These are phyloP conservation scores for Anolis carolinensis DNA, from an alignment of 2,113 vertebrate genomes.

Conservation along the genomic window DNA sequence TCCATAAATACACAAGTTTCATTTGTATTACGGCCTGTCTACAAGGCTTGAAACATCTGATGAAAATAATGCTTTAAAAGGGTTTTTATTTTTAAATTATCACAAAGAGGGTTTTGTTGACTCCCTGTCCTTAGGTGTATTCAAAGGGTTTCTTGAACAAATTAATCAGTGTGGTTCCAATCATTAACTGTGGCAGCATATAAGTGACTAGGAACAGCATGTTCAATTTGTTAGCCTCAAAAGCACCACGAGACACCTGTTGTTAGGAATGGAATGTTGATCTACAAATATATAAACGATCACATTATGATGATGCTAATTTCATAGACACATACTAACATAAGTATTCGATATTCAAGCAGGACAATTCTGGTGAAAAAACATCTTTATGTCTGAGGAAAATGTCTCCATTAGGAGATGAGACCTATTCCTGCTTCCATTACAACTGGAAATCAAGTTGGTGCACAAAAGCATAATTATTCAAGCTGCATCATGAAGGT, in stretches of 20 bases:
- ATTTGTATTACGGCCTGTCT: not conserved
- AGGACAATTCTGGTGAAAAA: not conserved
- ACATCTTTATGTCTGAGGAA: not conserved
- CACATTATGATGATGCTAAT: not conserved
- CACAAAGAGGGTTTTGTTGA: not conserved
- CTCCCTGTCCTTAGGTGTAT: not conserved
- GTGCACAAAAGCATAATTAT: not conserved
- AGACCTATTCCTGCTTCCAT: not conserved
- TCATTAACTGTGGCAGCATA: not conserved
- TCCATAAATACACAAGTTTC: not conserved
- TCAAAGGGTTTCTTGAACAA: not conserved
- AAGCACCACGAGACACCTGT: not conserved
- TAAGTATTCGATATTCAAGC: not conserved
- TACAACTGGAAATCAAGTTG: not conserved
- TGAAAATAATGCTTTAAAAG: not conserved
- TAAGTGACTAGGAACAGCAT: no score
- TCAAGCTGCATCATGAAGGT: constrained; percentile 12
- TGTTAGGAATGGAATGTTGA: not conserved
- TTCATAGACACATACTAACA: not conserved
- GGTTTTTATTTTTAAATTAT: not conserved
- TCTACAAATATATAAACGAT: not conserved
- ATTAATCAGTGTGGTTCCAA: not conserved
- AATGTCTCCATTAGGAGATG: not conserved
- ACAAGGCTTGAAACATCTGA: not conserved
- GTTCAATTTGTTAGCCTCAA: no score